A percentile compares a stretch with the other conserved stretches of the same genome.
Conservation (phyloP, 2,888 invertebrate genomes). For the Leptinotarsa haldemani region DNA sequence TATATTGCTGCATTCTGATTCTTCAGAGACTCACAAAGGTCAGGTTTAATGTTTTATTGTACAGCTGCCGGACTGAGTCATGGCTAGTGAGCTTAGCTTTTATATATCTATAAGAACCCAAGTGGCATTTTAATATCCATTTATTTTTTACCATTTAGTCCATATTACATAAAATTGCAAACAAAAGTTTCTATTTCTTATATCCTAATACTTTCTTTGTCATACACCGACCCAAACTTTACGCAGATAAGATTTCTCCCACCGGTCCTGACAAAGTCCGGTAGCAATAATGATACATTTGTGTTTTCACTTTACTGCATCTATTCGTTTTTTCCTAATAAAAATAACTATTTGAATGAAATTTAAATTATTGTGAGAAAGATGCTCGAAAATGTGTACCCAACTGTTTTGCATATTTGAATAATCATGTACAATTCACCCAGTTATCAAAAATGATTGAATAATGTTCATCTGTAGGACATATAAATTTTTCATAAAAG, state of each 20-base stretch:
- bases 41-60: constrained; percentile 11
- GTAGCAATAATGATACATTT: neutral
- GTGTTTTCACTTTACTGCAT: constrained; percentile 13
- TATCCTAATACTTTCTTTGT: too few relatives aligned
- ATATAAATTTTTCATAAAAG: neutral
- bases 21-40: constrained; percentile 1
- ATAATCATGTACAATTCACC: neutral
- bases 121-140: too few relatives aligned
- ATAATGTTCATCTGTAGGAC: neutral
- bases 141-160: too few relatives aligned
- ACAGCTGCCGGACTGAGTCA: too few relatives aligned
- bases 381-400: constrained; percentile 6
- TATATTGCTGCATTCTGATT: constrained; percentile 12
- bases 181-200: too few relatives aligned
- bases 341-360: constrained; percentile 6
- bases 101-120: too few relatives aligned
- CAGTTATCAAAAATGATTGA: constrained; percentile 8
- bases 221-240: too few relatives aligned
- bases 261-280: too few relatives aligned
- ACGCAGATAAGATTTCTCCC: too few relatives aligned
- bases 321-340: neutral
- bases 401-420: constrained; percentile 6
- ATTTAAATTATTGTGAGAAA: neutral
- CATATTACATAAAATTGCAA: too few relatives aligned
- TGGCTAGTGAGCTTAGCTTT: too few relatives aligned